Percentiles rank a stretch among this genome's conserved stretches.
Conservation (phyloP, 2,113 vertebrate species). For the Chaetorhynchus papuensis region DNA sequence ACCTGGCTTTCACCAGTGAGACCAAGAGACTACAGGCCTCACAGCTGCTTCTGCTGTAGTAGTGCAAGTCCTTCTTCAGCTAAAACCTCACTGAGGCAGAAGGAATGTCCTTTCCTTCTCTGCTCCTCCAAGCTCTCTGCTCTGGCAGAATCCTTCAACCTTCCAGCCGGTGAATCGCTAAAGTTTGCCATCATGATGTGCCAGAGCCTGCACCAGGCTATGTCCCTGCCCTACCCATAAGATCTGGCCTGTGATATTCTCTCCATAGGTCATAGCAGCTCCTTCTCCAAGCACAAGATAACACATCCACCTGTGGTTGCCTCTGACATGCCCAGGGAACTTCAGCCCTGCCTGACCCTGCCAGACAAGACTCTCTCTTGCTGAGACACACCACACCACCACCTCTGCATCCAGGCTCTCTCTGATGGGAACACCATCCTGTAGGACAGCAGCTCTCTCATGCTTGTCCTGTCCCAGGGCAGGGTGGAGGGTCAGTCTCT, state of each 20-base stretch:
- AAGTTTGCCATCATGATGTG: neutral
- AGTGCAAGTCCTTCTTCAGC: neutral
- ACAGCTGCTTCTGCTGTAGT: rapidly evolving
- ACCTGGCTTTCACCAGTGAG: neutral
- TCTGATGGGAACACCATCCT: neutral
- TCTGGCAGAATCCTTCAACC: neutral
- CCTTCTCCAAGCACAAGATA: neutral
- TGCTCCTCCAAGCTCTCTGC: neutral
- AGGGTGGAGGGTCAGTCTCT: neutral
- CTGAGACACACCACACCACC: rapidly evolving
- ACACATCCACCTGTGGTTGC: neutral
- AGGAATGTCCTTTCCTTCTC: neutral
- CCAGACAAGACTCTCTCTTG: neutral
- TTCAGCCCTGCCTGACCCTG: neutral
- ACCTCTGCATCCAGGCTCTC: neutral
- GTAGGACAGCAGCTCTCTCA: neutral
- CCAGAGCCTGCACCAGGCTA: rapidly evolving
- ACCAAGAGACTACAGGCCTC: neutral
- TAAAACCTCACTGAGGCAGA: neutral
- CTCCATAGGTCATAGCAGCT: neutral
- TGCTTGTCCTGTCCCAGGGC: neutral
- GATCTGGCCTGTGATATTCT: neutral
- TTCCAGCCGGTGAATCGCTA: neutral
- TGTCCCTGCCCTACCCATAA: neutral
- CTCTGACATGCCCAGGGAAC: neutral